These are phyloP conservation scores for Masnerella sp. DNA, from an alignment of 2,888 invertebrate genomes.

Conservation along the genomic window DNA sequence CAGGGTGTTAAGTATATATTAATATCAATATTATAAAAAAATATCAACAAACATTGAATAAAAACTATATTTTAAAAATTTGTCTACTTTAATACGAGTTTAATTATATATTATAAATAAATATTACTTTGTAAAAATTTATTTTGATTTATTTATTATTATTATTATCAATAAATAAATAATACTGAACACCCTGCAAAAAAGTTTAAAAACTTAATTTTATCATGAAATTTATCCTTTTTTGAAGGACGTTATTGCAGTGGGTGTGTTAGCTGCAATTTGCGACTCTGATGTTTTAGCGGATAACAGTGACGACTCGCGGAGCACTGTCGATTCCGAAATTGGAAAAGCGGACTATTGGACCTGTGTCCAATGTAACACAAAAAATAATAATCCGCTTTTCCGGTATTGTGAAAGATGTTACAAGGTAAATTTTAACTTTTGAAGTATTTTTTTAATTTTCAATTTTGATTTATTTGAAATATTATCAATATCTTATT, in stretches of 20 bases:
- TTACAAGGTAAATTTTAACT: slow-evolving; percentile 80
- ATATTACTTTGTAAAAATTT: no score
- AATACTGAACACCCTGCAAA: background rate
- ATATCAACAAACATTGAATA: no score
- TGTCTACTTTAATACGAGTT: no score
- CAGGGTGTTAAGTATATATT: no score
- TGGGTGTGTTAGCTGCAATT: slow-evolving; percentile 64
- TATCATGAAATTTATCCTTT: no score
- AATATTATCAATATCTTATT: background rate
- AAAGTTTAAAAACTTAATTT: background rate
- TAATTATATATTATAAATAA: no score
- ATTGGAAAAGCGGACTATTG: slow-evolving; percentile 81
- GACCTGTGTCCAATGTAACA: slow-evolving; percentile 83
- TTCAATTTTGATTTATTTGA: slow-evolving; percentile 39
- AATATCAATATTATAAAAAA: no score
- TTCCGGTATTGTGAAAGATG: slow-evolving; percentile 85
- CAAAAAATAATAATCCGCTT: slow-evolving; percentile 81
- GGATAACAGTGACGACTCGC: slow-evolving; percentile 71
- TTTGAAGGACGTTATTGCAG: slow-evolving; percentile 65
- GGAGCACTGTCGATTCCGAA: slow-evolving; percentile 75
- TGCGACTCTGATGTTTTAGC: slow-evolving; percentile 68
- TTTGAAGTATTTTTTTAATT: slow-evolving; percentile 32
- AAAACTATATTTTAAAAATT: no score
- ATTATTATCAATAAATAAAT: no score
- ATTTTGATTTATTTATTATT: no score